These are phyloP conservation scores for Neoitamus cyanurus DNA, from an alignment of 2,888 invertebrate species.

Conservation along the genomic window DNA sequence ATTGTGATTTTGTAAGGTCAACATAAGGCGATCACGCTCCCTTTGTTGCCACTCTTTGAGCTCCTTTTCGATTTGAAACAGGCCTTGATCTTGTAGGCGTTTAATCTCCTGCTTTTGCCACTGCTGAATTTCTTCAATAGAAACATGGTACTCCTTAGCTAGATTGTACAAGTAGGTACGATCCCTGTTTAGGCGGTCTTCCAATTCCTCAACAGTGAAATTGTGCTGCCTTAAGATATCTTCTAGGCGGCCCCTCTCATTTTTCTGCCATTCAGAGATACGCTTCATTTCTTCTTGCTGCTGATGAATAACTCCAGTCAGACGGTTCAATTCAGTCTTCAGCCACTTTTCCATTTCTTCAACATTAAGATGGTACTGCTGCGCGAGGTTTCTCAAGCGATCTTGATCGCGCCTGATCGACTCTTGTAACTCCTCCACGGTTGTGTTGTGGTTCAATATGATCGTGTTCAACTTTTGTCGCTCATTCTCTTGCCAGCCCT, in stretches of 20 bases:
- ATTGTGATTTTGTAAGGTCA: slow-evolving; percentile 60
- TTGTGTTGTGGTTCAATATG: slow-evolving; percentile 61
- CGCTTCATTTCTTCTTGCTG: slow-evolving; percentile 61
- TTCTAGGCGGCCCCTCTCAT: slow-evolving; percentile 61
- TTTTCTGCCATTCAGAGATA: slow-evolving; percentile 62
- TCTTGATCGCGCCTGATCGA: slow-evolving; percentile 61
- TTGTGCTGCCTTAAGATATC: slow-evolving; percentile 60
- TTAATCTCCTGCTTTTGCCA: slow-evolving; percentile 63
- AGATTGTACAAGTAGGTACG: slow-evolving; percentile 59
- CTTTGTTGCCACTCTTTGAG: slow-evolving; percentile 62
- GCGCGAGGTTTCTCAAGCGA: slow-evolving; percentile 58
- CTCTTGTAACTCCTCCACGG: slow-evolving; percentile 60
- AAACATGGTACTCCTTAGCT: slow-evolving; percentile 62
- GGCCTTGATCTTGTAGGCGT: slow-evolving; percentile 59
- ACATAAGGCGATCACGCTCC: slow-evolving; percentile 59
- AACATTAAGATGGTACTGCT: slow-evolving; percentile 61
- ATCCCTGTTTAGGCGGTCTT: slow-evolving; percentile 60
- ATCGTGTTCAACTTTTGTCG: slow-evolving; percentile 60
- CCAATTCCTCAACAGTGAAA: slow-evolving; percentile 58
- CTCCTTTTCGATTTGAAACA: slow-evolving; percentile 55
- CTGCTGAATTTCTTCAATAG: slow-evolving; percentile 62
- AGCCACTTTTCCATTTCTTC: slow-evolving; percentile 62
- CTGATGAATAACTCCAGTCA: slow-evolving; percentile 59
- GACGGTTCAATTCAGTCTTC: slow-evolving; percentile 60
- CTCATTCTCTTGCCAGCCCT: slow-evolving; percentile 57